Evolutionary conservation across 2,888 invertebrate species (phyloP).

Genomic region (Apamea monoglypha): DNA sequence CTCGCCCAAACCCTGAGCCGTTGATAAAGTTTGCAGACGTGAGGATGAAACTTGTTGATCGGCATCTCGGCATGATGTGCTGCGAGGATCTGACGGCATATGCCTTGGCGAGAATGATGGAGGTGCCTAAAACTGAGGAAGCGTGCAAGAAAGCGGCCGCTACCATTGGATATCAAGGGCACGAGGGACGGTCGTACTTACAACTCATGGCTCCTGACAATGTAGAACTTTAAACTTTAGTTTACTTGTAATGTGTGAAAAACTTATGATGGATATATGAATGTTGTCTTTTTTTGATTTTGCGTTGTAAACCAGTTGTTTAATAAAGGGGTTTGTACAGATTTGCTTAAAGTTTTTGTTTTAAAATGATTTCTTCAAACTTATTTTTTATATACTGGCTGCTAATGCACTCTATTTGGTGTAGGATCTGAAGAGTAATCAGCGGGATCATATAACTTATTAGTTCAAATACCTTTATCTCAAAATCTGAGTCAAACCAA

Average conservation of each 20-base stretch:
- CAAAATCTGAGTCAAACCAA: background rate
- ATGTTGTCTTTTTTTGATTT: background rate
- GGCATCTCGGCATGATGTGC: conserved; percentile 82
- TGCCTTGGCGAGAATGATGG: conserved; percentile 74
- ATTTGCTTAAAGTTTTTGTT: background rate
- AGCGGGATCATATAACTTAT: background rate
- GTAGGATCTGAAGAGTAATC: background rate
- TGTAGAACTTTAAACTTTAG: conserved; percentile 62
- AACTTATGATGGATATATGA: background rate
- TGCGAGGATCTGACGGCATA: conserved; percentile 83
- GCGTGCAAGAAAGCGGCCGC: conserved; percentile 73
- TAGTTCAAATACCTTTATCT: background rate
- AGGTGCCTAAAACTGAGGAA: conserved; percentile 78
- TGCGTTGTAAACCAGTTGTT: conserved; percentile 5
- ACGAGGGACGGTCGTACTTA: conserved; percentile 77
- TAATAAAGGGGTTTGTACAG: conserved; percentile 2
- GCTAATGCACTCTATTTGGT: background rate
- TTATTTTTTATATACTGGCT: background rate
- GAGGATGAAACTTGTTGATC: conserved; percentile 79
- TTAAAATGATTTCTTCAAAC: background rate
- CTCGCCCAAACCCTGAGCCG: conserved; percentile 76
- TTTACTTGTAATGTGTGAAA: background rate
- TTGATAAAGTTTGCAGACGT: conserved; percentile 79
- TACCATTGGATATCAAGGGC: conserved; percentile 72
- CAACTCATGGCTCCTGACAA: conserved; percentile 65